Base-by-base conservation (phyloP, 2,888 invertebrate genomes). In the Metalampra italica region DNA sequence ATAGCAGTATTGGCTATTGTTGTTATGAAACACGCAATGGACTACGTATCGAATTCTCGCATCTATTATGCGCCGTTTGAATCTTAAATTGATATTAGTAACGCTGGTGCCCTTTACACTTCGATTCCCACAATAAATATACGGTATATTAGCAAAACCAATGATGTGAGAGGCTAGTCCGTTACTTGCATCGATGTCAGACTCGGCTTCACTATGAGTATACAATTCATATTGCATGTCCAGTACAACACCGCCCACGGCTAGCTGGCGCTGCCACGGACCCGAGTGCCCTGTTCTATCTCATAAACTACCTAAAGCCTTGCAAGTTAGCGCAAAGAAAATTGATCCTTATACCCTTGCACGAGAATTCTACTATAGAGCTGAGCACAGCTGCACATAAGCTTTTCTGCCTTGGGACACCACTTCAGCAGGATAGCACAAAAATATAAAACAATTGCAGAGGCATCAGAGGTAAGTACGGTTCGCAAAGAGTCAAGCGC, bases 391-490 rank as follows among this genome's bases (percentile, higher is more conserved):
- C 0, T 7, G 11, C 15, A 40, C 29, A 50, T 57, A 47, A 37
- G 36, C 46, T 45, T 34, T 49, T 49, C 13, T 43, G 22, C 9
- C n/a, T 32, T 32, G 11, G 32, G 9, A 13, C 0, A 32, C 30
- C 12, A 43, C 50, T 51, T 7, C 29, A 46, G 42, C 13, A 52
- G 50, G 62, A 64, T 57, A 61, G 63, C 61, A 75, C 75, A 84
- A 85, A 86, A 85, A 85, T 83, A 83, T 80, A 78, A 82, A 82
- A 84, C 82, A 83, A 84, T 83, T 81, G 83, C 75, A 78, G 70
- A 76, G 62, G 64, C 58, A 62, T 59, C 64, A 66, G 56, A 60
- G 15, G 32, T 36, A 22, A 22, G 22, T 3, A 22, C 42, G 46
- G 43, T 43, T 43, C 22, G 45, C 43, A 22, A 43, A 39, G 59